A percentile compares a stretch with the other conserved stretches of the same genome.
phyloP scores from a whole-genome alignment of 1,140 invertebrate species.

The Formica exsecta region DNA sequence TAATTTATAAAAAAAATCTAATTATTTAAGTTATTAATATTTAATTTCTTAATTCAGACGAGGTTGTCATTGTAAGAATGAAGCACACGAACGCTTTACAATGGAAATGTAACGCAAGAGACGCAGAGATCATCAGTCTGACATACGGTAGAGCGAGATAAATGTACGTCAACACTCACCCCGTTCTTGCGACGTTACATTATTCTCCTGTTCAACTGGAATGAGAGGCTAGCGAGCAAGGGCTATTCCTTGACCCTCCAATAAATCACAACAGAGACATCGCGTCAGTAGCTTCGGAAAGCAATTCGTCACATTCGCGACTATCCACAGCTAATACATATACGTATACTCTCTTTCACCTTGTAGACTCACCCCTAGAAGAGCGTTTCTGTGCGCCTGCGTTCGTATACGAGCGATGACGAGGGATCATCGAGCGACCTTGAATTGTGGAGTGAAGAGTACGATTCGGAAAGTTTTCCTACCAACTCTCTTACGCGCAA shows the following conservation, averaged over 20 bases:
- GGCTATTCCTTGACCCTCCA: neutral
- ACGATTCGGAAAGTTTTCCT: neutral
- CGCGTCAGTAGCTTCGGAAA: neutral
- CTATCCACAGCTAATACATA: neutral
- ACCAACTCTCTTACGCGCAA: neutral
- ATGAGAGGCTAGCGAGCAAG: no score
- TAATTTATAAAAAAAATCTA: neutral
- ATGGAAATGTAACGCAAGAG: neutral
- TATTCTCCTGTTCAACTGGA: neutral
- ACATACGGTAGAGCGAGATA: conserved; percentile 2
- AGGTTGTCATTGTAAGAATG: neutral
- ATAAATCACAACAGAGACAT: neutral
- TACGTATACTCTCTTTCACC: neutral
- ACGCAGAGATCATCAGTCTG: neutral
- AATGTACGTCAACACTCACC: neutral
- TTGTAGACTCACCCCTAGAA: conserved; percentile 29
- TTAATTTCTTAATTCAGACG: neutral
- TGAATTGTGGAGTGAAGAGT: neutral
- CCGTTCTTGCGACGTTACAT: conserved; percentile 15
- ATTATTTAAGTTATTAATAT: neutral
- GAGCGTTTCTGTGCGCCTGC: conserved; percentile 4
- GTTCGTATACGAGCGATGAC: neutral
- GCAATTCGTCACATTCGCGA: neutral
- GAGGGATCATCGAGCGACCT: conserved; percentile 39
- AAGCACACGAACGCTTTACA: neutral